phyloP scores from a whole-genome alignment of 2,797 vertebrate species.

The Ataeniobius toweri region DNA sequence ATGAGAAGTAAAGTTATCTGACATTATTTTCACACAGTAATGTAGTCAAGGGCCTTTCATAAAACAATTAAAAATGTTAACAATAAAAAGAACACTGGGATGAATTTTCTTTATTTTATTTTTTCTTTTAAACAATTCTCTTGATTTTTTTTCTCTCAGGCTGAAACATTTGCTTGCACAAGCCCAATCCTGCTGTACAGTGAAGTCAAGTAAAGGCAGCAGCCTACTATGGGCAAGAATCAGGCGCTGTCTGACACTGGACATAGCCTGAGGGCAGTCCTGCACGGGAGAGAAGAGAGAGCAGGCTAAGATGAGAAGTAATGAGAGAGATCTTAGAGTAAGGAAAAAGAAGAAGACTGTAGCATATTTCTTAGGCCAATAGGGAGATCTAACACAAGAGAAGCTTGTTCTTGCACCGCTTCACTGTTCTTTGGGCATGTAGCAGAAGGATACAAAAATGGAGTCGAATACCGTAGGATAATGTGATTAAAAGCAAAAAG shows the following conservation, averaged over 20 bases:
- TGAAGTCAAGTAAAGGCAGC: conserved; percentile 44
- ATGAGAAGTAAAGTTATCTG: conserved; percentile 2
- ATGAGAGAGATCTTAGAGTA: conserved; percentile 30
- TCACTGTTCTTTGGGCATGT: conserved; percentile 40
- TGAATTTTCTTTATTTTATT: background rate
- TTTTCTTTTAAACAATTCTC: background rate
- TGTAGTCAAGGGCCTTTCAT: background rate
- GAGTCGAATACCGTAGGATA: conserved; percentile 69
- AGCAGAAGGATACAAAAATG: conserved; percentile 61
- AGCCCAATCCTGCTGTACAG: conserved; percentile 13
- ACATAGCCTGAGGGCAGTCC: conserved; percentile 55
- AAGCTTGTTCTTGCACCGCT: conserved; percentile 64
- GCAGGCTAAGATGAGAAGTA: conserved; percentile 51
- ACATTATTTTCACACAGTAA: conserved; percentile 24
- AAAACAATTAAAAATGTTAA: background rate
- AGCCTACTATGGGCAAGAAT: conserved; percentile 59
- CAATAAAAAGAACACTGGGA: conserved; percentile 5
- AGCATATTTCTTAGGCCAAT: conserved; percentile 40
- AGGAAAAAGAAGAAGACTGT: conserved; percentile 11
- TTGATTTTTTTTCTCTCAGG: conserved; percentile 19
- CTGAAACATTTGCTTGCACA: conserved; percentile 9
- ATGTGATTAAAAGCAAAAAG: conserved; percentile 76
- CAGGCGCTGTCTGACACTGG: conserved; percentile 63
- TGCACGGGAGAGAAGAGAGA: background rate
- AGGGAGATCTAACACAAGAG: conserved; percentile 66